Conservation (phyloP, 2,797 vertebrate genomes). For the Urocyon cinereoargenteus region DNA sequence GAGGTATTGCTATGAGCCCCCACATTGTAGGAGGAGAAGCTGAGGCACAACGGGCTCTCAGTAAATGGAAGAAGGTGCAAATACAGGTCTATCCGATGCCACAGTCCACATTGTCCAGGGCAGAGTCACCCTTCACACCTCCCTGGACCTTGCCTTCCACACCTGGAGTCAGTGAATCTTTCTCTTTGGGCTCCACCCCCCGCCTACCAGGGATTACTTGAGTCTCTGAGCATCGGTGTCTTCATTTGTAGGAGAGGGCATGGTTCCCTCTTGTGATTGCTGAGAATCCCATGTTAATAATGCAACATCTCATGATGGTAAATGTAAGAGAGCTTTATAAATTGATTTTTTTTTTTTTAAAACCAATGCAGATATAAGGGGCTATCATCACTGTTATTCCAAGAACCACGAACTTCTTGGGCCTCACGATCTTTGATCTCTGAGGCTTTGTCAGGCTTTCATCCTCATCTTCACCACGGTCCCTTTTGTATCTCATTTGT, state of each 20-base stretch:
- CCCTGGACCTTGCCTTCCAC: background rate
- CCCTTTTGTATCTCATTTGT: background rate
- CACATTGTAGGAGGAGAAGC: background rate
- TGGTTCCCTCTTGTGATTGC: fast-evolving
- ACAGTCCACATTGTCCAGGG: background rate
- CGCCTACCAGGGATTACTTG: background rate
- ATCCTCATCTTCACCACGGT: background rate
- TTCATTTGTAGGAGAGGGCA: background rate
- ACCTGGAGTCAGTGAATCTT: background rate
- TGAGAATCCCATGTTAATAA: background rate
- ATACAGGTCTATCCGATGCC: background rate
- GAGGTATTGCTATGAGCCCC: background rate
- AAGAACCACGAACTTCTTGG: background rate
- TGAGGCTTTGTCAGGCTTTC: background rate
- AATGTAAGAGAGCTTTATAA: background rate
- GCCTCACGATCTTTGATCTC: background rate
- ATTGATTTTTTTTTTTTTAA: background rate
- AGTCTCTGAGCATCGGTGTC: background rate
- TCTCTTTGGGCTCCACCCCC: background rate
- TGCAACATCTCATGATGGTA: background rate
- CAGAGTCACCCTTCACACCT: background rate
- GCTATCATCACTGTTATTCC: background rate
- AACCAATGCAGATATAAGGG: background rate
- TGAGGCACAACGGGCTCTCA: background rate
- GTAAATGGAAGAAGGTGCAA: background rate